Conservation (phyloP, 2,113 vertebrate species). For the Xerus inauris region DNA sequence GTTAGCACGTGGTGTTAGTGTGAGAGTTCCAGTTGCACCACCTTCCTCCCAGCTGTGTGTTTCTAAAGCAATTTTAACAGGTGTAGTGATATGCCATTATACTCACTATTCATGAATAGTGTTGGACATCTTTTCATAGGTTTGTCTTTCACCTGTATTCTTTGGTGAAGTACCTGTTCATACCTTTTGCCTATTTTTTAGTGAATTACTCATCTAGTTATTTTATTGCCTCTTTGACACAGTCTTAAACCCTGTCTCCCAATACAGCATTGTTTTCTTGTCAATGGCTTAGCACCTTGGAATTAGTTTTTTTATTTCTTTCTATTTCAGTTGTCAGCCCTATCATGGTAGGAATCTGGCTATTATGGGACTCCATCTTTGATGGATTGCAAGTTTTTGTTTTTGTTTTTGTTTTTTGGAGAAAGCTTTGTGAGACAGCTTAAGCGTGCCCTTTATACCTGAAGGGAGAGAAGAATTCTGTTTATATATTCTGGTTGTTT, state of each 20-base stretch:
- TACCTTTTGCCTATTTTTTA: background rate
- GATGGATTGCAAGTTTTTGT: background rate
- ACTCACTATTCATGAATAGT: too few relatives aligned
- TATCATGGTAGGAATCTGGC: background rate
- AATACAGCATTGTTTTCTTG: background rate
- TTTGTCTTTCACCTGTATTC: too few relatives aligned
- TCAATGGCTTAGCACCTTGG: background rate
- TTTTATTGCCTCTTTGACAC: background rate
- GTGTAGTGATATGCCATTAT: too few relatives aligned
- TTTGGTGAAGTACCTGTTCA: too few relatives aligned
- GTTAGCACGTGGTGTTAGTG: accelerated
- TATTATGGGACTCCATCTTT: accelerated
- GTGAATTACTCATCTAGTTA: background rate
- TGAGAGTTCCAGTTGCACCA: too few relatives aligned
- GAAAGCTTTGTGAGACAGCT: background rate
- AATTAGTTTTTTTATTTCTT: background rate
- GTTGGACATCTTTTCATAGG: background rate
- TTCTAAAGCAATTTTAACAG: background rate
- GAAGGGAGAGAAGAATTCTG: background rate
- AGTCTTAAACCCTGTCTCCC: background rate
- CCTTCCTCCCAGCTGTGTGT: background rate
- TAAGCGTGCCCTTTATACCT: background rate
- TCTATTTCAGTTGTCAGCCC: background rate
- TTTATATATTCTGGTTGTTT: background rate
- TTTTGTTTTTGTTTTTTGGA: background rate